These are phyloP conservation scores for Panulirus ornatus DNA, from an alignment of 1,140 invertebrate genomes.

Conservation along the genomic window DNA sequence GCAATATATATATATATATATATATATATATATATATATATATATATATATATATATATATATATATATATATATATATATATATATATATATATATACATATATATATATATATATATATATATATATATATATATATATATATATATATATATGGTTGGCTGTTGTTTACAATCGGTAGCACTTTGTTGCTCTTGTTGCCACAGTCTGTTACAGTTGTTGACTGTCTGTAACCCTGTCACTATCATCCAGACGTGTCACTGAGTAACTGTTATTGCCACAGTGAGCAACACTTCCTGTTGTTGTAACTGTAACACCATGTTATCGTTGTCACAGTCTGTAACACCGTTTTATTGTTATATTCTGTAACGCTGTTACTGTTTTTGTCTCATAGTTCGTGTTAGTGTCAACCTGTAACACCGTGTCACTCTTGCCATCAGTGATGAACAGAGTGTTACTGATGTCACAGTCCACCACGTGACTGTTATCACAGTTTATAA, in stretches of 20 bases:
- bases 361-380: no score
- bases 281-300: no score
- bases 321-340: background rate
- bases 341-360: no score
- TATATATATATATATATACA: background rate
- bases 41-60: background rate
- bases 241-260: background rate
- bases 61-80: background rate
- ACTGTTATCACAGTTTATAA: no score
- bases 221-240: background rate
- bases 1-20: constrained; percentile 3
- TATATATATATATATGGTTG: no score
- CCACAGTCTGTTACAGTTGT: background rate
- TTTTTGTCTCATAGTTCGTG: no score
- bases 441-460: no score
- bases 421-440: no score
- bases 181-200: background rate
- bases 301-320: background rate
- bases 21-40: background rate
- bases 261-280: background rate
- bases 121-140: background rate
- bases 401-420: no score
- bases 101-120: constrained; percentile 9
- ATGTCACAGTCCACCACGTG: no score
- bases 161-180: background rate